Evolutionary conservation across 2,797 vertebrate genomes (phyloP).

Genomic region (Clarias platycephalus): DNA sequence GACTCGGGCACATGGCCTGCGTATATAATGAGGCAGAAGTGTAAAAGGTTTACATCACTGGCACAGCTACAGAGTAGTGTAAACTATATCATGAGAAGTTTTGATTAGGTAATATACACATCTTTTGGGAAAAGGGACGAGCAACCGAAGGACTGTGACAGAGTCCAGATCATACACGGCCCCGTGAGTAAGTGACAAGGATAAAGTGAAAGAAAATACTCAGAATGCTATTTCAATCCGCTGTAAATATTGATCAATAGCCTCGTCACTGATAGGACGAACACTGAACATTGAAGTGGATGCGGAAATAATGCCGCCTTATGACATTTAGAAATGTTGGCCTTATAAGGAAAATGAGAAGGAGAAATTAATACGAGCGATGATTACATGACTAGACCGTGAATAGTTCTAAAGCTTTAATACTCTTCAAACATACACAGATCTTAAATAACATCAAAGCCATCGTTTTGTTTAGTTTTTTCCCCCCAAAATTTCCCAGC

Average conservation of each 20-base stretch:
- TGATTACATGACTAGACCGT: background rate
- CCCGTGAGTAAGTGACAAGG: conserved; percentile 25
- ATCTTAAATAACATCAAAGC: background rate
- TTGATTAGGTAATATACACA: conserved; percentile 31
- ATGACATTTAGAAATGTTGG: conserved; percentile 1
- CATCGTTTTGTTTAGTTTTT: no score
- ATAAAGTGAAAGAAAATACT: conserved; percentile 35
- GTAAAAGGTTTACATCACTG: conserved; percentile 23
- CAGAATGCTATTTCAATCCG: background rate
- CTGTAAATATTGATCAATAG: conserved; percentile 19
- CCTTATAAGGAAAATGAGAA: conserved; percentile 21
- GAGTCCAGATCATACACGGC: conserved; percentile 36
- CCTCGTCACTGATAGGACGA: background rate
- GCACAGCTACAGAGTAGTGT: conserved; percentile 17
- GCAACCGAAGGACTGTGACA: conserved; percentile 29
- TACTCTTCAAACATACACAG: background rate
- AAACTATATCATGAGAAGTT: conserved; percentile 27
- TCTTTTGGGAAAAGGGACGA: conserved; percentile 17
- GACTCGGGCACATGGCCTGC: background rate
- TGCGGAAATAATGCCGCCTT: conserved; percentile 1
- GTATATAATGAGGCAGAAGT: conserved; percentile 2
- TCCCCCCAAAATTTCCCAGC: background rate
- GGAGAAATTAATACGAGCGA: background rate
- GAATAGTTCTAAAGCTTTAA: conserved; percentile 8
- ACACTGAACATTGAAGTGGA: background rate